Evolutionary conservation across 2,113 vertebrate genomes (phyloP).

Genomic region (Bostrychus sinensis): DNA sequence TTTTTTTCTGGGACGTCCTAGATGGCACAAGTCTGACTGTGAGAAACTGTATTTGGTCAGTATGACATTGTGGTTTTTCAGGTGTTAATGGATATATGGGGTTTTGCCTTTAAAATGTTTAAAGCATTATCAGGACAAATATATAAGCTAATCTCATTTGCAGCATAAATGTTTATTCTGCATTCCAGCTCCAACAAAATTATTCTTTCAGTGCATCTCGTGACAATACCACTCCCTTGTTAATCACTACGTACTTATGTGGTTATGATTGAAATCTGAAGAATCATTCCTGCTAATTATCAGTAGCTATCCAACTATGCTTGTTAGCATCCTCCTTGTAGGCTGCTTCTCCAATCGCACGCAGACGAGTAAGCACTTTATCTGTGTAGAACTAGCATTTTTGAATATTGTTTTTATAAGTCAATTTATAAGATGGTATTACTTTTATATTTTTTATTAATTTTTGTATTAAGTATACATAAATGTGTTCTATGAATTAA

Average conservation of each 20-base stretch:
- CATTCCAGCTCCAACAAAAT: conserved; percentile 55
- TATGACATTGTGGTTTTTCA: conserved; percentile 53
- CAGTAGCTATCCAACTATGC: conserved; percentile 51
- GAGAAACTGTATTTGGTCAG: conserved; percentile 43
- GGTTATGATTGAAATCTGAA: conserved; percentile 11
- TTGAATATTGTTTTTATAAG: conserved; percentile 66
- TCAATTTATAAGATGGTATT: conserved; percentile 70
- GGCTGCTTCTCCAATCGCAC: conserved; percentile 64
- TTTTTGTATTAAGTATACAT: conserved; percentile 75
- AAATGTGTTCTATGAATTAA: conserved; percentile 66
- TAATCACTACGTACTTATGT: conserved; percentile 42
- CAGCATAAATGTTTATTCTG: conserved; percentile 15
- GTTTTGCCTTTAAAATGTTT: conserved; percentile 42
- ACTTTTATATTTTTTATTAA: conserved; percentile 76
- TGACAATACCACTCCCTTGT: conserved; percentile 53
- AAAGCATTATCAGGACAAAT: conserved; percentile 35
- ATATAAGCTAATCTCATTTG: conserved; percentile 50
- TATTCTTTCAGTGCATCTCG: conserved; percentile 44
- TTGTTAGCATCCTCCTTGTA: conserved; percentile 59
- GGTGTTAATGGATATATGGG: conserved; percentile 48
- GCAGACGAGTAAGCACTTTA: conserved; percentile 78
- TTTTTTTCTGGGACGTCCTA: conserved; percentile 35
- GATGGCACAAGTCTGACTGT: conserved; percentile 23
- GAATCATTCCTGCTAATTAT: conserved; percentile 26
- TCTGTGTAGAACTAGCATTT: conserved; percentile 70